Base-by-base conservation (phyloP, 92 coral and sea anemone genomes). In the Pocillopora grandis region DNA sequence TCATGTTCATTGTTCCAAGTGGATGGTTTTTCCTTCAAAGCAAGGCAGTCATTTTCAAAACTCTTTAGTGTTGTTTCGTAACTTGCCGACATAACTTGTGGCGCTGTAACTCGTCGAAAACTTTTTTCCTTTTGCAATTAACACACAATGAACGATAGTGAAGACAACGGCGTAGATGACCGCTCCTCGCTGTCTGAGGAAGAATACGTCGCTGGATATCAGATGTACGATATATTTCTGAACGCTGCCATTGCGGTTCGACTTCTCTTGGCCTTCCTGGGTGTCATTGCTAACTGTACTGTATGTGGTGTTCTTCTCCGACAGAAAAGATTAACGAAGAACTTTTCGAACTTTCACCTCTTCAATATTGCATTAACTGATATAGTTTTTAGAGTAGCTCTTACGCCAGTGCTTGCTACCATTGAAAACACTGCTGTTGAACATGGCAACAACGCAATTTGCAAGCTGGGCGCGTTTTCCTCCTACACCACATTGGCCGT, bases 301-400 rank as follows among this genome's bases (percentile, higher is more conserved):
- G 85, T 86, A 23, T 86, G 89, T 37, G 68, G 71, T 7, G 81
- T 86, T 2, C 66, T 86, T 63, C 71, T 86, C n/a, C 80, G 89
- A 13, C 58, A 81, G 80, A 86, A 80, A 59, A 80, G 89, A 36
- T 71, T 86, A 10, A 18, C 63, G 58, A 86, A 86, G 70, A 79
- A 80, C 85, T 71, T 86, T 68, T 79, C 89, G 20, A 86, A 72
- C 76, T 86, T 86, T n/a, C 84, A 79, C 56, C 78, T 86, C 58
- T 80, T 86, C 74, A 80, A 86, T 23, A 72, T 86, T 10, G 55
- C 76, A 1, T 15, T 78, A 1, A 86, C 86, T 20, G 89, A 86
- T 76, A 72, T 86, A 5, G 16, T 86, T 19, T 80, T 77, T 33
- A 61, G 89, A 71, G 65, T 75, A 11, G 77, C 48, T 55, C 71